A percentile compares a stretch with the other conserved stretches of the same genome.
Evolutionary conservation across 2,888 invertebrate species (phyloP).

Genomic region (Stenolophus ochropezus): DNA sequence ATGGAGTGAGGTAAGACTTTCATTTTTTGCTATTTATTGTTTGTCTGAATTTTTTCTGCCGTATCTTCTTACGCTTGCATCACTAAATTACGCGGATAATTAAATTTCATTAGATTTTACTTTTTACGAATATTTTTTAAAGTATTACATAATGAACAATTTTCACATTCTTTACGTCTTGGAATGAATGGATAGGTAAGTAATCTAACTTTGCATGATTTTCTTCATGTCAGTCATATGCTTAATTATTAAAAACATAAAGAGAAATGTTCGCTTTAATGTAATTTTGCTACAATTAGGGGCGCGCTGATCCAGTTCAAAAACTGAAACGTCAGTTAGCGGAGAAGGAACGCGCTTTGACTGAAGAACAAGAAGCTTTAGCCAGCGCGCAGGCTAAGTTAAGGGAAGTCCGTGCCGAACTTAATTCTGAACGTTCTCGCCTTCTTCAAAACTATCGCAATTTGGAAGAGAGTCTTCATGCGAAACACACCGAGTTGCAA

Average conservation of each 20-base stretch:
- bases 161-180: slow-evolving; percentile 40
- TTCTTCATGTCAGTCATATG: slow-evolving; percentile 25
- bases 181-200: slow-evolving; percentile 33
- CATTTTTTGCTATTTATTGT: not conserved
- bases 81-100: slow-evolving; percentile 2
- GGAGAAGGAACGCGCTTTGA: slow-evolving; percentile 87
- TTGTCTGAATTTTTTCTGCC: slow-evolving; percentile 24
- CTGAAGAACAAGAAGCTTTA: slow-evolving; percentile 85
- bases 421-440: slow-evolving; percentile 81
- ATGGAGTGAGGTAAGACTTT: slow-evolving; percentile 83
- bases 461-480: slow-evolving; percentile 75
- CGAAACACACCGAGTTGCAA: slow-evolving; percentile 78
- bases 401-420: slow-evolving; percentile 83
- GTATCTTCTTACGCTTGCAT: slow-evolving; percentile 27
- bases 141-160: slow-evolving; percentile 39
- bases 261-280: slow-evolving; percentile 13
- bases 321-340: slow-evolving; percentile 91
- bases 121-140: not conserved
- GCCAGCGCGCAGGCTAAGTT: slow-evolving; percentile 85
- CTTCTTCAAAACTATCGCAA: slow-evolving; percentile 75
- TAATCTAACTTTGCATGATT: slow-evolving; percentile 38
- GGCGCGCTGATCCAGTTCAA: slow-evolving; percentile 88
- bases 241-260: slow-evolving; percentile 7
- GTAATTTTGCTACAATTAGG: slow-evolving; percentile 72
- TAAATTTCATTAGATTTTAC: not conserved